phyloP scores from a whole-genome alignment of 2,113 vertebrate species.

The Aythya baeri region DNA sequence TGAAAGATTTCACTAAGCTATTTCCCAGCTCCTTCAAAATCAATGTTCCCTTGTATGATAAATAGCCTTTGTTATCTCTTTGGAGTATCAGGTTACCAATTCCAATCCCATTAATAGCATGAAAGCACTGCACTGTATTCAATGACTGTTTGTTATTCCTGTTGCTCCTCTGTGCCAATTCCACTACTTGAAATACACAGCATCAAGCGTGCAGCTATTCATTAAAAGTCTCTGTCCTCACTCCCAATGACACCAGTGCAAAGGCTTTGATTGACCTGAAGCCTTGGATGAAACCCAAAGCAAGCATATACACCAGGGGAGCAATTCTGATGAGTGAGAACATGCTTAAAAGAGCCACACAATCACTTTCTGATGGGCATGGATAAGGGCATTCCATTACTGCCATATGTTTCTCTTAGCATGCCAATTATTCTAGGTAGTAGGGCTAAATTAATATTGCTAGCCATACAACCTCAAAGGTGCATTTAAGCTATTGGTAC shows the following conservation, averaged over 20 bases:
- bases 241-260: not conserved
- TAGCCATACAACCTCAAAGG: not conserved
- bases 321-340: not conserved
- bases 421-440: not conserved
- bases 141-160: not conserved
- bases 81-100: conserved; percentile 17
- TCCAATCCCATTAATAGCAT: not conserved
- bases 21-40: not conserved
- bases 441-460: not conserved
- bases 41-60: not conserved
- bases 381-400: not conserved
- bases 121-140: conserved; percentile 10
- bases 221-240: not conserved
- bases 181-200: not conserved
- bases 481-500: not conserved
- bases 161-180: not conserved
- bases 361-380: not conserved
- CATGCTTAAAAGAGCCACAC: not conserved
- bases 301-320: not conserved
- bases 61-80: conserved; percentile 16
- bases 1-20: not conserved
- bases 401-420: not conserved
- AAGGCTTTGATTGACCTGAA: not conserved
- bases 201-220: not conserved
- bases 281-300: not conserved